Percentiles rank a stretch among this genome's conserved stretches.
Conservation (phyloP, 2,888 invertebrate species). For the Rhyacophila evoluta region DNA sequence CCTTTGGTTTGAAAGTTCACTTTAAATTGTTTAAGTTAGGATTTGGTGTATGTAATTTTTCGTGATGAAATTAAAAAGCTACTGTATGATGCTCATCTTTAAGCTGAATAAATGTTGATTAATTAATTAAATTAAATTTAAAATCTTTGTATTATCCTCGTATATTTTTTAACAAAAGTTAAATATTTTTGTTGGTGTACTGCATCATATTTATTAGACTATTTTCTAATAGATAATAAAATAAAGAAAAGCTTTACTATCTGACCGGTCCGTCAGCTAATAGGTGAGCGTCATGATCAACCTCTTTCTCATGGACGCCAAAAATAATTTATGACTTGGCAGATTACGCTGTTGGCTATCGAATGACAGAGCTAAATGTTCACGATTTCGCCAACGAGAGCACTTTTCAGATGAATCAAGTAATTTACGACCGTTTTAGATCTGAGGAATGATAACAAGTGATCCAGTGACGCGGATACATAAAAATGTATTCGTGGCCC, state of each 20-base stretch:
- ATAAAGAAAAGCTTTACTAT: neutral
- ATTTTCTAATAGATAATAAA: neutral
- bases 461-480: neutral
- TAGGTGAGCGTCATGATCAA: neutral
- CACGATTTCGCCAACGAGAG: neutral
- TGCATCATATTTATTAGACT: too few relatives aligned
- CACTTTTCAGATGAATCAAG: neutral
- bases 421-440: neutral
- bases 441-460: neutral
- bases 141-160: too few relatives aligned
- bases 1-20: too few relatives aligned
- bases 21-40: too few relatives aligned
- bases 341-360: constrained; percentile 19
- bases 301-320: neutral
- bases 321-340: neutral
- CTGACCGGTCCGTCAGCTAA: neutral
- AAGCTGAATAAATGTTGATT: too few relatives aligned
- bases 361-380: neutral
- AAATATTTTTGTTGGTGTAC: too few relatives aligned
- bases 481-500: too few relatives aligned
- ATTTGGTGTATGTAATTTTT: too few relatives aligned
- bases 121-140: too few relatives aligned
- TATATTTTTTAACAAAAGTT: too few relatives aligned
- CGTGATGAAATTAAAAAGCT: too few relatives aligned
- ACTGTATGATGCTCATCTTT: too few relatives aligned